A percentile compares a stretch with the other conserved stretches of the same genome.
Evolutionary conservation across 1,140 invertebrate species (phyloP).

Genomic region (Drosophila paulistorum): DNA sequence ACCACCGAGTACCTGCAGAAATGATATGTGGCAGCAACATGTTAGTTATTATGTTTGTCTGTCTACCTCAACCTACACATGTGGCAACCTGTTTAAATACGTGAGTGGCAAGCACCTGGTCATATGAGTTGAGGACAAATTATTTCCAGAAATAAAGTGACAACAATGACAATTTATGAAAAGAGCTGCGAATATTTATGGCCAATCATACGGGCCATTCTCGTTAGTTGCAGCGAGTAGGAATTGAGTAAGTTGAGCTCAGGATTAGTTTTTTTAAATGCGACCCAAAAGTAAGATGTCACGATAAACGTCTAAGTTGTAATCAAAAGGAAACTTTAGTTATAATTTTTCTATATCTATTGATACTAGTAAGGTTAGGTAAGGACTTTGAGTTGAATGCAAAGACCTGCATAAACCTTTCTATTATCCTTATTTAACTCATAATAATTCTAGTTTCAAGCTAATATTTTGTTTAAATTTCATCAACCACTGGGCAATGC

Average conservation of each 20-base stretch:
- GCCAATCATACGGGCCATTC: not conserved
- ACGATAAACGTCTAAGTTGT: too few species aligned
- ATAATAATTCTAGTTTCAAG: not conserved
- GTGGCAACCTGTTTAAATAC: not conserved
- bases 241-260: not conserved
- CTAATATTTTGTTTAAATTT: not conserved
- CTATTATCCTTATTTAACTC: too few species aligned
- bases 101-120: not conserved
- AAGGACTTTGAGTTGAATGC: too few species aligned
- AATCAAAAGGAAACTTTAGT: too few species aligned
- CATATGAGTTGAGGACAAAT: not conserved
- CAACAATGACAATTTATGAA: conserved; percentile 3
- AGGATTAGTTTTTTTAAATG: too few species aligned
- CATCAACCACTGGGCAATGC: not conserved
- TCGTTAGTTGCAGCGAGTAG: not conserved
- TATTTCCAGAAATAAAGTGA: conserved; percentile 2
- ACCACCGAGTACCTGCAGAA: conserved; percentile 3
- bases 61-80: not conserved
- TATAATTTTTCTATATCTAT: too few species aligned
- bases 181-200: conserved; percentile 4
- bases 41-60: not conserved
- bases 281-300: too few species aligned
- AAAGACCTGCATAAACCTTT: too few species aligned
- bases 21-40: conserved; percentile 7
- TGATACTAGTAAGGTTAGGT: too few species aligned